Base-by-base conservation (phyloP, 2,888 invertebrate genomes). In the Candidula unifasciata region DNA sequence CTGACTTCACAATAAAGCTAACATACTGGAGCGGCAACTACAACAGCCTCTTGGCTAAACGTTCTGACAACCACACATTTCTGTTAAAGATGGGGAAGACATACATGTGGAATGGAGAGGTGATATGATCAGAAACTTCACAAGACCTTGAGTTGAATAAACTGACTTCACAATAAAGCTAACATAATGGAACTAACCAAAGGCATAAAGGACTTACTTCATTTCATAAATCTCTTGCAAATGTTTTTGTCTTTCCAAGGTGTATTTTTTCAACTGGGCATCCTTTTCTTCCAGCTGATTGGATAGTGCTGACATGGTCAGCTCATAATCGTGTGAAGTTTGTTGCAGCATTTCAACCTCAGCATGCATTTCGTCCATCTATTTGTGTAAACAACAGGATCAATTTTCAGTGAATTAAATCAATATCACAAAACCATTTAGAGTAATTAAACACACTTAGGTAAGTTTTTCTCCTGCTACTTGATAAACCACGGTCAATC, bases 161-260 rank as follows among this genome's bases (percentile, higher is more conserved):
- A 6, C 44, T 10, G 44, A 44, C 44, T 10, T 44, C 8, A 44
- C 44, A 44, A 44, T 6, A 44, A 44, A 44, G 44, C 44, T 44
- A 44, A 44, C 44, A 44, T 6, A 44, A 44, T 44, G 44, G 44
- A 44, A 13, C 44, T 10, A 44, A 44, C 13, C 52, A 21, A 66
- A 79, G 52, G 27, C n/a, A 21, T n/a, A 37, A 13, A 68, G 30
- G 37, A 93, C 96, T 95, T 94, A 97, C 97, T 97, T 96, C 95
- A 96, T 96, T 92, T 96, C 96, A 88, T 96, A 96, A 84, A 97
- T 95, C 93, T 97, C 96, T 91, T 96, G 96, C 88, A 97, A 94
- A 91, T 97, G 96, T 82, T 95, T 95, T 88, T 95, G 95, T 88
- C 96, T 95, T 93, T 93, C 96, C 24, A 94, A 94, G 86, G 95